Conservation (phyloP, 2,113 vertebrate species). For the Hipposideros armiger region DNA sequence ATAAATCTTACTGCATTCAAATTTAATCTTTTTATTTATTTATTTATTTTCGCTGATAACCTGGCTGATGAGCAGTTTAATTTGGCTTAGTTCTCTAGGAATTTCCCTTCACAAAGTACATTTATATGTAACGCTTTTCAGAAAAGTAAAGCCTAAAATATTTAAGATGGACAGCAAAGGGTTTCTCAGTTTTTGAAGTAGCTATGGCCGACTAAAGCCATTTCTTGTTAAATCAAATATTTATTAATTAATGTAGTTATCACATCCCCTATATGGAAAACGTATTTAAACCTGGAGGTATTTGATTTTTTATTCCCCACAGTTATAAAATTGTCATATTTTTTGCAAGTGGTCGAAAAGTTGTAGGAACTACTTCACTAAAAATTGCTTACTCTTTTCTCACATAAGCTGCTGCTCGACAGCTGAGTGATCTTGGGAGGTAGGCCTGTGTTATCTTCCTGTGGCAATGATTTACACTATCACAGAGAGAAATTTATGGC, state of each 20-base stretch:
- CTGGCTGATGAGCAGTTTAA: not conserved
- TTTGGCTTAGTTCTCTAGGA: constrained; percentile 37
- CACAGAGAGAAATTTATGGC: constrained; percentile 55
- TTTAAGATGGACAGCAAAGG: not conserved
- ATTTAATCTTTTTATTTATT: not conserved
- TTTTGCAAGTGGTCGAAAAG: not conserved
- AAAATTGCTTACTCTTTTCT: not conserved
- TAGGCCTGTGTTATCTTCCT: not conserved
- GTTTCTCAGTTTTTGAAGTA: not conserved
- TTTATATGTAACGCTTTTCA: not conserved
- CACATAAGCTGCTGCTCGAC: not conserved
- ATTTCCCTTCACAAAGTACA: not conserved
- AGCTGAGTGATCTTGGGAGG: not conserved
- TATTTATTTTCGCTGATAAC: not conserved
- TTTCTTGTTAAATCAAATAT: not conserved
- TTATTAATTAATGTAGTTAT: not conserved
- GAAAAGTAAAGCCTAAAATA: constrained; percentile 19
- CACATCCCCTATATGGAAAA: not conserved
- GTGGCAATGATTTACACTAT: not conserved
- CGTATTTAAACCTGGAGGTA: not conserved
- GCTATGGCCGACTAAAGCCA: not conserved
- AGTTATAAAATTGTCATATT: not conserved
- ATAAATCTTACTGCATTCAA: not conserved
- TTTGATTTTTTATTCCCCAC: not conserved
- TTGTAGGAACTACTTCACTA: not conserved